Base-by-base conservation (phyloP, 2,888 invertebrate species). In the Palloptera scutellata region DNA sequence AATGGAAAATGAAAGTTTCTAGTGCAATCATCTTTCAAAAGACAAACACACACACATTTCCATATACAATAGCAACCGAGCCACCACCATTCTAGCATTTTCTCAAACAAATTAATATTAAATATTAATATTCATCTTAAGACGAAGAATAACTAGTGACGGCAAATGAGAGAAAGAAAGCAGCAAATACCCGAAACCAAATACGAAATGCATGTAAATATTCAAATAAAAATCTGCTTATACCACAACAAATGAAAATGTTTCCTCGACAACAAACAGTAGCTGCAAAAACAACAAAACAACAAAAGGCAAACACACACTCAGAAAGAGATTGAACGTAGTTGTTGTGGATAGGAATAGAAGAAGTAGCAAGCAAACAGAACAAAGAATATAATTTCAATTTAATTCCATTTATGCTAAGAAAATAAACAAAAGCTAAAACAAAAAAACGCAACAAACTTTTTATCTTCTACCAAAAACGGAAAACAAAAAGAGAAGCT, bases 391-490 rank as follows among this genome's bases (percentile, higher is more conserved):
- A 45, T 52, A 55, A 51, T 17, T 45, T 40, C 20, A 54, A 45
- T 61, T 61, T 51, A 61, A 61, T 61, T 61, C 61, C 51, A 51
- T 48, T 48, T 48, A 48, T 48, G 13, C 48, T n/a, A 48, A 48
- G 15, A 11, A 13, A 48, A 48, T 11, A n/a, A 48, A 48, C 15
- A 15, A 48, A 48, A 54, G 19, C 54, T 12, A 17, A 41, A 17
- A 15, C 5, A 48, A 48, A n/a, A 48, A 48, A n/a, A 51, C 17
- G 52, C 61, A 61, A 12, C 41, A 41, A 41, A 30, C 30, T 30
- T 30, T 30, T 30, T 30, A 30, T 30, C 30, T 30, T 30, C 6
- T 30, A 30, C 30, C 30, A 30, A 30, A 30, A 30, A 30, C 2
- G 30, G 3, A 30, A 12, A 6, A 30, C 10, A 60, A 43, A 19